Conservation (phyloP, 23 tunicate species). For the Ciona savignyi region DNA sequence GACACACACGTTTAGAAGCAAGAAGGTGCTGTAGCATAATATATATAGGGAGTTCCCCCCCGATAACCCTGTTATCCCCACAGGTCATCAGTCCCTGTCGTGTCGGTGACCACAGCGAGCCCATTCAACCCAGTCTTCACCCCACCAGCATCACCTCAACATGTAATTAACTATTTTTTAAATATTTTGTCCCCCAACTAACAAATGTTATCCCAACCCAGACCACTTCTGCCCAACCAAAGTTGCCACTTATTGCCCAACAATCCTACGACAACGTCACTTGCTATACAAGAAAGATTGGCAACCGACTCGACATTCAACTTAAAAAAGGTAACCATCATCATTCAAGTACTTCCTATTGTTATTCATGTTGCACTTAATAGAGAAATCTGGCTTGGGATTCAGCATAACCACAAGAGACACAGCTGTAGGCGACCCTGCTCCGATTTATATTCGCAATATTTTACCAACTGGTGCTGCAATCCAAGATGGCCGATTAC, state of each 20-base stretch:
- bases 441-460: conserved; percentile 69
- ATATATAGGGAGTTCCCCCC: too few species aligned
- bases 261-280: conserved; percentile 42
- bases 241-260: conserved; percentile 39
- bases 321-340: conserved; percentile 52
- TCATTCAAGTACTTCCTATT: background rate
- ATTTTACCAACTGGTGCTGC: conserved; percentile 76
- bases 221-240: background rate
- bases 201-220: too few species aligned
- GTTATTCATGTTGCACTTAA: too few species aligned
- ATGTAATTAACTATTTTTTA: too few species aligned
- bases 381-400: conserved; percentile 61
- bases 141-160: too few species aligned
- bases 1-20: too few species aligned
- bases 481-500: conserved; percentile 63
- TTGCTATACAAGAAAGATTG: conserved; percentile 55
- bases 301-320: conserved; percentile 34
- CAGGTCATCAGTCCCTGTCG: too few species aligned
- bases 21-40: too few species aligned
- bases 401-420: conserved; percentile 82
- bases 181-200: too few species aligned
- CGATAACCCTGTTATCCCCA: too few species aligned
- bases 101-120: too few species aligned
- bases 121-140: too few species aligned
- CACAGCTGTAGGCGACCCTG: conserved; percentile 45